Conservation (phyloP, 2,888 invertebrate species). For the Caenorhabditis sulstoni region DNA sequence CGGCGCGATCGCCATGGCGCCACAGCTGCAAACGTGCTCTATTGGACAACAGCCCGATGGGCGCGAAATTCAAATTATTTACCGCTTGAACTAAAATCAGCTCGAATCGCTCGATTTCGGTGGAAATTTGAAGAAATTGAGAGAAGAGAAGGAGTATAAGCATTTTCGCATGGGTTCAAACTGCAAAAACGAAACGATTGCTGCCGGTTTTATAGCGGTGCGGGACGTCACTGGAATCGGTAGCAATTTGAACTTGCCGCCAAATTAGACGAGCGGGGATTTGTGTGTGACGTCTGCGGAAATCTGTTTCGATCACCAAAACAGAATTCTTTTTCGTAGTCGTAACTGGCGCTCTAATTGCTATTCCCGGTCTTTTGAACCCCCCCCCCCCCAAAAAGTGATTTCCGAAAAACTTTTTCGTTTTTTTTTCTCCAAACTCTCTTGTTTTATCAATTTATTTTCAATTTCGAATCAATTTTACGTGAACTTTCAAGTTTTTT, state of each 20-base stretch:
- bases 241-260: conserved; percentile 37
- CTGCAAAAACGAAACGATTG: not conserved
- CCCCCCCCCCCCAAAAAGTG: not conserved
- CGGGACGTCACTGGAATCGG: conserved; percentile 36
- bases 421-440: no score
- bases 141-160: conserved; percentile 3
- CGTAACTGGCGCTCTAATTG: no score
- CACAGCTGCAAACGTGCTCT: conserved; percentile 49
- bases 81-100: conserved; percentile 41
- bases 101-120: not conserved
- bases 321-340: no score
- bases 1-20: conserved; percentile 68
- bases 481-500: no score
- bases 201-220: not conserved
- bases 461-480: no score
- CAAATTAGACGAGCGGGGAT: conserved; percentile 2
- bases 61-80: not conserved
- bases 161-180: conserved; percentile 3
- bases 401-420: no score
- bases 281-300: conserved; percentile 2
- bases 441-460: no score
- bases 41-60: not conserved
- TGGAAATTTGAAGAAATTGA: no score
- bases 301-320: not conserved
- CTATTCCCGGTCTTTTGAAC: not conserved